These are phyloP conservation scores for Drosophila elegans DNA, from an alignment of 1,140 invertebrate genomes.

Conservation along the genomic window DNA sequence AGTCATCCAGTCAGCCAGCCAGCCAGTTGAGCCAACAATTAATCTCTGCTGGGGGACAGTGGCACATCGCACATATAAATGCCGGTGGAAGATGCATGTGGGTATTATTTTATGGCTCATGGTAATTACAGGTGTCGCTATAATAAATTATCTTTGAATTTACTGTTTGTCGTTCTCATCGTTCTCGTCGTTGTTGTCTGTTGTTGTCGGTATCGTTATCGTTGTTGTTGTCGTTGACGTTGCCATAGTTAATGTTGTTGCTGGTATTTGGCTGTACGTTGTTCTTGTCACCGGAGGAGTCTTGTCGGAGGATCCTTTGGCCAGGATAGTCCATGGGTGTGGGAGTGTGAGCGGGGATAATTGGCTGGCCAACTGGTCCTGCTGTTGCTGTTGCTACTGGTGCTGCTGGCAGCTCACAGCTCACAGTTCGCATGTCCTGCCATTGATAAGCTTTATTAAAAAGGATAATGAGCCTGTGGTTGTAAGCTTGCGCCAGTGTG, in stretches of 20 bases:
- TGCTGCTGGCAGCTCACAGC: constrained; percentile 57
- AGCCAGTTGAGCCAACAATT: constrained; percentile 46
- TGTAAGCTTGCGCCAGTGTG: constrained; percentile 30
- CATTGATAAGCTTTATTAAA: constrained; percentile 84
- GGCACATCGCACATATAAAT: constrained; percentile 10
- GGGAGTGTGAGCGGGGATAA: constrained; percentile 35
- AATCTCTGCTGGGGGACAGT: constrained; percentile 31
- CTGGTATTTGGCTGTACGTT: constrained; percentile 41
- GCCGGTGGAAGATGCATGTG: constrained; percentile 32
- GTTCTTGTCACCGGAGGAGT: constrained; percentile 65
- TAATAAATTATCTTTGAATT: constrained; percentile 84
- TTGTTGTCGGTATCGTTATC: neutral
- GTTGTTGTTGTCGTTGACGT: constrained; percentile 20
- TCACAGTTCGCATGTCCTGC: constrained; percentile 73
- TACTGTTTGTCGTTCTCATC: constrained; percentile 77
- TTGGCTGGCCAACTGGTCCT: constrained; percentile 50
- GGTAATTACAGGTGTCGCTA: constrained; percentile 83
- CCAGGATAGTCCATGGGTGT: constrained; percentile 18
- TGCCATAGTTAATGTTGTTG: constrained; percentile 33
- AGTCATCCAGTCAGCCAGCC: constrained; percentile 4
- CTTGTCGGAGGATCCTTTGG: constrained; percentile 19
- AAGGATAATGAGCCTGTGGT: constrained; percentile 80
- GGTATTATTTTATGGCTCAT: constrained; percentile 78
- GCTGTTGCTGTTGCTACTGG: constrained; percentile 31
- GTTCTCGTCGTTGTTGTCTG: constrained; percentile 22